These are phyloP conservation scores for Oreochromis spilurus DNA, from an alignment of 2,113 vertebrate genomes.

Conservation along the genomic window DNA sequence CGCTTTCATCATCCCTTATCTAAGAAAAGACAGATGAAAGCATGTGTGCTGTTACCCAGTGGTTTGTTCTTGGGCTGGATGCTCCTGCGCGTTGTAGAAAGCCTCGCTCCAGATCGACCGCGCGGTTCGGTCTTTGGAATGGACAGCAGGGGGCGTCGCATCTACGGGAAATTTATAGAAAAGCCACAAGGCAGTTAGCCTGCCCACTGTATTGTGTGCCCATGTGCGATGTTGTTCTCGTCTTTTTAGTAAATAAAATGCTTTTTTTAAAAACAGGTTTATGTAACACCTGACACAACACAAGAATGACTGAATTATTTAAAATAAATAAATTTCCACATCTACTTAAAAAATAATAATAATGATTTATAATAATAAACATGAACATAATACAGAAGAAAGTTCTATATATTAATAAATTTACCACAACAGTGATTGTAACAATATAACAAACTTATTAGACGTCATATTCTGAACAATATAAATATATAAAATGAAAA, in stretches of 20 bases:
- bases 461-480: neutral
- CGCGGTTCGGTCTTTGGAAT: slow-evolving; percentile 87
- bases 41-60: slow-evolving; percentile 69
- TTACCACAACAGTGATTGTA: neutral
- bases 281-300: neutral
- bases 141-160: slow-evolving; percentile 90
- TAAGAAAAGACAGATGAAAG: neutral
- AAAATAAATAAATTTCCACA: neutral
- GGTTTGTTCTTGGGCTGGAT: slow-evolving; percentile 93
- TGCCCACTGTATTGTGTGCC: neutral
- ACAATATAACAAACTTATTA: neutral
- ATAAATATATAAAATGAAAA: neutral
- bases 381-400: neutral
- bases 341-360: neutral
- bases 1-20: neutral
- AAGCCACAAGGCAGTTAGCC: neutral
- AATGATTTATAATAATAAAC: neutral
- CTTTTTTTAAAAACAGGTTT: neutral
- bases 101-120: slow-evolving; percentile 82
- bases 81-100: slow-evolving; percentile 92
- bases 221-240: neutral
- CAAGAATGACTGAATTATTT: neutral
- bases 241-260: neutral
- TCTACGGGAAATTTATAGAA: slow-evolving; percentile 59
- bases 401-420: neutral